Evolutionary conservation across 2,888 invertebrate species (phyloP), one percentile per base, ranked within the genome.

Genomic region (Brachylomia viminalis): DNA sequence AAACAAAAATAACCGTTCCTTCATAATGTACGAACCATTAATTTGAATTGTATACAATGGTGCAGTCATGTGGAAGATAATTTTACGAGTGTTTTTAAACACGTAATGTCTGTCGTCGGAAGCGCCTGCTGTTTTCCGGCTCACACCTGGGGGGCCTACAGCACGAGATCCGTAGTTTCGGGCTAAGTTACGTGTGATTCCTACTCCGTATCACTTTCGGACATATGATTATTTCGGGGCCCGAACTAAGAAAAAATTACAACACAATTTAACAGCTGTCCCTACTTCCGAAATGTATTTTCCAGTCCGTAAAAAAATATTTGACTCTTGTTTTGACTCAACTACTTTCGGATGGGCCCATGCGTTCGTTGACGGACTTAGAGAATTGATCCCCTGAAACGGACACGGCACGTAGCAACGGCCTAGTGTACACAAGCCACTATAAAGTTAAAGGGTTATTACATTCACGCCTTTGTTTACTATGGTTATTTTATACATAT

Each of bases 21-120:
- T 90, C 88, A 89, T 90, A 91, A 90, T 90, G 90, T 90, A 88
- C 90, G 86, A 90, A 84, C 92, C 91, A 94, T 93, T 93, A 92
- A 92, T 92, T 92, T 91, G 86, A 90, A 91, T 90, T 91, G 92
- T 92, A 89, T 87, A 91, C 91, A 84, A 88, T 87, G 83, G 84
- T 80, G 88, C 90, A 89, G 87, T 90, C 90, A 87, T 88, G 89
- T 89, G 88, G 83, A 90, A 90, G 89, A 90, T 87, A 85, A 90
- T 90, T 89, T 88, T 88, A 85, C 81, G 88, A 86, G 85, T 87
- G 83, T 87, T 85, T 83, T 84, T 80, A 75, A 80, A 80, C 76
- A 77, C 47, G 59, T 75, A 71, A 80, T 56, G 79, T 79, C 78
- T 79, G 82, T 81, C 79, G 78, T 77, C 80, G 79, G 77, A 67